phyloP scores from a whole-genome alignment of 2,113 vertebrate genomes.

The Meles meles region DNA sequence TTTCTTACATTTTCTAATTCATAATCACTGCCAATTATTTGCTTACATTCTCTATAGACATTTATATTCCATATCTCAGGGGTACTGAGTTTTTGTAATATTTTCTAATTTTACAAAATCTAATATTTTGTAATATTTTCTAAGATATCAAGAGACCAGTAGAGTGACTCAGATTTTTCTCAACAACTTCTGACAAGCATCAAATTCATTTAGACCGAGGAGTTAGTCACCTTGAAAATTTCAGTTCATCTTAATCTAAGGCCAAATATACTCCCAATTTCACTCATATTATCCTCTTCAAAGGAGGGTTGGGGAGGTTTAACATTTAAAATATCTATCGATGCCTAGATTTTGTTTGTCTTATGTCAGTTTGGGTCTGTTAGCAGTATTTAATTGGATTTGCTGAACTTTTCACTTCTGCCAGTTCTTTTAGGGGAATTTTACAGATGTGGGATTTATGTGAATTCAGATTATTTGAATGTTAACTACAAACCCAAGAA shows the following conservation, averaged over 20 bases:
- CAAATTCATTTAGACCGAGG: slow-evolving; percentile 65
- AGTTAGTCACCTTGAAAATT: slow-evolving; percentile 65
- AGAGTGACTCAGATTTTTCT: slow-evolving; percentile 61
- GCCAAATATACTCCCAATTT: not conserved
- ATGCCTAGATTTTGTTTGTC: not conserved
- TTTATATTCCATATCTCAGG: not conserved
- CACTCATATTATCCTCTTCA: not conserved
- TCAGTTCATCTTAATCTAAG: slow-evolving; percentile 47
- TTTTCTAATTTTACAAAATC: too few species aligned
- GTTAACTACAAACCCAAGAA: not conserved
- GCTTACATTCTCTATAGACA: slow-evolving; percentile 53
- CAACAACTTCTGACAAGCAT: slow-evolving; percentile 61
- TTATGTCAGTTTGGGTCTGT: not conserved
- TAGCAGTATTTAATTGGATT: not conserved
- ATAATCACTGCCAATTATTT: slow-evolving; percentile 53
- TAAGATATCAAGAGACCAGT: slow-evolving; percentile 44
- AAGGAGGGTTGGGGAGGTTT: not conserved
- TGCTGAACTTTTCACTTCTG: not conserved
- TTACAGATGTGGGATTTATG: not conserved
- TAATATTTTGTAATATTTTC: not conserved
- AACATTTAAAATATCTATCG: not conserved
- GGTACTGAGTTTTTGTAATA: not conserved
- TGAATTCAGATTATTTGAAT: not conserved
- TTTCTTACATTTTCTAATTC: slow-evolving; percentile 54
- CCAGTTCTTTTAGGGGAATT: not conserved